These are phyloP conservation scores for Thaumatotibia leucotreta DNA, from an alignment of 1,140 invertebrate genomes.

Conservation along the genomic window DNA sequence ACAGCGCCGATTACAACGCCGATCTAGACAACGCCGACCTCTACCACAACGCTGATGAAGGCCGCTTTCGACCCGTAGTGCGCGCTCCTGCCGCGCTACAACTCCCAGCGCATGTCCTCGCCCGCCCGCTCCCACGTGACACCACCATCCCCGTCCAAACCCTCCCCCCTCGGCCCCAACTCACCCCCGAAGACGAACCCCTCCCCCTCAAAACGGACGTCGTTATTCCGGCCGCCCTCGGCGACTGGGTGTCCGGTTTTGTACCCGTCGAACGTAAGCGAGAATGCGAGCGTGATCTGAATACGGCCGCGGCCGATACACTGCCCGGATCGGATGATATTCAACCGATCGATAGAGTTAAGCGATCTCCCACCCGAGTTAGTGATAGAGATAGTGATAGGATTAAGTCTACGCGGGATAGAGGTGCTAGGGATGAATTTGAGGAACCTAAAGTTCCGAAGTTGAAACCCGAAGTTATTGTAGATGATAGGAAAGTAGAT, in stretches of 20 bases:
- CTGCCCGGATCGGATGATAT: conserved; percentile 58
- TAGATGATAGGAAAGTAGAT: background rate
- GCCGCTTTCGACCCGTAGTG: conserved; percentile 79
- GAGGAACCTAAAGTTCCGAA: background rate
- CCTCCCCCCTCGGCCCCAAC: conserved; percentile 22
- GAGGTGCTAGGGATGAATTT: conserved; percentile 1
- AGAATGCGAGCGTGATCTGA: conserved; percentile 20
- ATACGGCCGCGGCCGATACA: background rate
- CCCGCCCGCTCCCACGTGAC: conserved; percentile 48
- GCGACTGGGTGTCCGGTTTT: background rate
- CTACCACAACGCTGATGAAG: conserved; percentile 79
- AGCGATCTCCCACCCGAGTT: conserved; percentile 62
- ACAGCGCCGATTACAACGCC: conserved; percentile 56
- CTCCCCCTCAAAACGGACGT: conserved; percentile 46
- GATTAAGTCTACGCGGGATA: conserved; percentile 17
- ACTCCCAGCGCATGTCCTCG: conserved; percentile 25
- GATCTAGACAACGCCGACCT: conserved; percentile 76
- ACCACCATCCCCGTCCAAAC: conserved; percentile 64
- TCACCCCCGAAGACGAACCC: conserved; percentile 25
- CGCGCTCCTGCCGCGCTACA: conserved; percentile 50
- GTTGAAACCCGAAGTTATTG: background rate
- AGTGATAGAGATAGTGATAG: conserved; percentile 54
- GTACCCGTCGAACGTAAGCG: conserved; percentile 7
- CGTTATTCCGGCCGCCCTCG: conserved; percentile 56
- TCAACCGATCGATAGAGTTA: conserved; percentile 61